Conservation (phyloP, 2,797 vertebrate genomes). For the Lepus oiostolus region DNA sequence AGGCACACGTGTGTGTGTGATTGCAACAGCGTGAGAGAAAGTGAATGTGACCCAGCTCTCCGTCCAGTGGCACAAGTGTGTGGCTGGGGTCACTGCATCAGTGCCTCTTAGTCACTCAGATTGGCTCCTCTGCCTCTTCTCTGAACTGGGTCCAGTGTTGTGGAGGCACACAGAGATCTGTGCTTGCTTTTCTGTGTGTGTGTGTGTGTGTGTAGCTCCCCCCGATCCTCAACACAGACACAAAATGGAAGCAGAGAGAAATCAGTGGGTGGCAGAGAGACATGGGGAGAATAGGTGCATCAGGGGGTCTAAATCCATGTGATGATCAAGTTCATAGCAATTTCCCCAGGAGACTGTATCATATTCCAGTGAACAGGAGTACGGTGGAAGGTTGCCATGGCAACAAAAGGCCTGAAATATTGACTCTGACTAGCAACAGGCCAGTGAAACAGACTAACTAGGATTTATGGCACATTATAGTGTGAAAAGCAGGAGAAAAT, state of each 20-base stretch:
- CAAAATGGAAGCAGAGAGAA: neutral
- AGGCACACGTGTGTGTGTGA: neutral
- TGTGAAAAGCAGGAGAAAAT: constrained; percentile 91
- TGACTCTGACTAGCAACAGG: constrained; percentile 88
- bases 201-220: too few relatives aligned
- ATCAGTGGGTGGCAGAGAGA: constrained; percentile 21
- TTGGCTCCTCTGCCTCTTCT: neutral
- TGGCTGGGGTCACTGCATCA: neutral
- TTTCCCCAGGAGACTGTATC: constrained; percentile 85
- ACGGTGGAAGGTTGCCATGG: constrained; percentile 86
- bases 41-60: too few relatives aligned
- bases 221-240: neutral
- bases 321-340: constrained; percentile 75
- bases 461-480: constrained; percentile 91
- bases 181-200: neutral
- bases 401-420: constrained; percentile 88
- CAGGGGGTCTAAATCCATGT: constrained; percentile 65
- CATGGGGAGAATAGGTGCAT: constrained; percentile 59
- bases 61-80: neutral
- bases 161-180: neutral
- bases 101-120: neutral
- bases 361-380: constrained; percentile 83
- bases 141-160: neutral
- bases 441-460: constrained; percentile 89
- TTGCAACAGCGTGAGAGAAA: neutral